These are phyloP conservation scores for Ips typographus DNA, from an alignment of 1,140 invertebrate species.

Conservation along the genomic window DNA sequence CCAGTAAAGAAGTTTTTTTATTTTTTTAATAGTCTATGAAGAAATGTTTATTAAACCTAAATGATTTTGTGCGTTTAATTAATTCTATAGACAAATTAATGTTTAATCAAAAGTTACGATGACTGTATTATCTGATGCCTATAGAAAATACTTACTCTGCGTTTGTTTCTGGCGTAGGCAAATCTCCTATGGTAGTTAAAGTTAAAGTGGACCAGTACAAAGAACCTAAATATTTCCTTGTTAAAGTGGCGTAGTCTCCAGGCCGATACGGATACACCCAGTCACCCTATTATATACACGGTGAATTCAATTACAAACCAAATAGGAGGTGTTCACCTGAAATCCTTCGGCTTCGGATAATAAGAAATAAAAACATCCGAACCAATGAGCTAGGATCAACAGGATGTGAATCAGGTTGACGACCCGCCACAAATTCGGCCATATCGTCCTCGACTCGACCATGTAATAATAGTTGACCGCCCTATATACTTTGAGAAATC, in stretches of 20 bases:
- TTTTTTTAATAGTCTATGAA: too few species aligned
- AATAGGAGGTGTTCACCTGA: constrained; percentile 55
- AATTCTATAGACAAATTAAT: background rate
- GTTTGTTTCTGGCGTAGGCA: constrained; percentile 92
- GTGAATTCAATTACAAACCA: background rate
- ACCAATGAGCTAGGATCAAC: constrained; percentile 94
- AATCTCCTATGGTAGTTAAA: constrained; percentile 93
- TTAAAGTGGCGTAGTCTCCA: constrained; percentile 81
- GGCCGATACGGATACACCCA: constrained; percentile 91
- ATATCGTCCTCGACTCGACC: constrained; percentile 91
- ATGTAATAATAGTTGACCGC: constrained; percentile 94
- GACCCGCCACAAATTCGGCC: constrained; percentile 95
- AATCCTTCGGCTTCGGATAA: constrained; percentile 90
- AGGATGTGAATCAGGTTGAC: constrained; percentile 93
- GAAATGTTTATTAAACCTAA: too few species aligned
- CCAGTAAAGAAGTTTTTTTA: too few species aligned
- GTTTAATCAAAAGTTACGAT: background rate
- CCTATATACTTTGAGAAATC: constrained; percentile 86
- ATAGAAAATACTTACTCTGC: constrained; percentile 81
- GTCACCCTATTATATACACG: constrained; percentile 62
- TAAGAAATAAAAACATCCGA: constrained; percentile 95
- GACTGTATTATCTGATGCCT: background rate
- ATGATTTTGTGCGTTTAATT: too few species aligned
- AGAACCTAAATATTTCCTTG: constrained; percentile 90
- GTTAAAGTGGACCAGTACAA: constrained; percentile 96